Conservation (phyloP, 2,888 invertebrate genomes). For the Ophion slaviceki region DNA sequence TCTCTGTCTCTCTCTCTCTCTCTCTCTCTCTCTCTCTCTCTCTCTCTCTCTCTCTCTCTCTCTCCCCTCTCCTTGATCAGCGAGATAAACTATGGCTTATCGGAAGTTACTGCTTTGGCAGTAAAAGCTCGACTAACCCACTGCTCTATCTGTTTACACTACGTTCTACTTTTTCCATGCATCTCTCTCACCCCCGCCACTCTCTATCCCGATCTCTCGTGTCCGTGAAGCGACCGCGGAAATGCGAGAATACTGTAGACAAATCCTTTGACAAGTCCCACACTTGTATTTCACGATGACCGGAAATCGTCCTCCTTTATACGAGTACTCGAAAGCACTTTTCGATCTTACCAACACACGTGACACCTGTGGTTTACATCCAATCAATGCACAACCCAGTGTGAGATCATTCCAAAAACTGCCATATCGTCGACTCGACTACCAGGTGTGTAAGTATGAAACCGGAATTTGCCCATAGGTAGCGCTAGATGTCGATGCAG, state of each 20-base stretch:
- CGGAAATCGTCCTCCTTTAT: constrained; percentile 24
- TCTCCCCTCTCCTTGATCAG: constrained; percentile 39
- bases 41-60: constrained; percentile 9
- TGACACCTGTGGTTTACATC: not conserved
- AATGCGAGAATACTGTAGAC: constrained; percentile 41
- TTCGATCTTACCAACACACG: not conserved
- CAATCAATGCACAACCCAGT: not conserved
- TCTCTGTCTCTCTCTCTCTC: no score
- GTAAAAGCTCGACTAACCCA: constrained; percentile 61
- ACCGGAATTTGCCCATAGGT: no score
- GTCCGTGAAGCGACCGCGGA: constrained; percentile 38
- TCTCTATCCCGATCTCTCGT: constrained; percentile 22
- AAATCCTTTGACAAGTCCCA: constrained; percentile 55
- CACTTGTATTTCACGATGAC: constrained; percentile 20
- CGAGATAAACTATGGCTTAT: constrained; percentile 63
- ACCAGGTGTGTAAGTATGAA: no score
- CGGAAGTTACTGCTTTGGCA: constrained; percentile 62
- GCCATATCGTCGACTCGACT: not conserved
- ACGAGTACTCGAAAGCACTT: not conserved
- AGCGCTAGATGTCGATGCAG: no score
- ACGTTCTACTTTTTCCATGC: not conserved
- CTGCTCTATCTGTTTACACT: constrained; percentile 28
- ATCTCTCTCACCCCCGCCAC: not conserved
- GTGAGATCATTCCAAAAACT: not conserved
- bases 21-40: no score